These are phyloP conservation scores for Hemithea aestivaria DNA, from an alignment of 2,888 invertebrate genomes.

Conservation along the genomic window DNA sequence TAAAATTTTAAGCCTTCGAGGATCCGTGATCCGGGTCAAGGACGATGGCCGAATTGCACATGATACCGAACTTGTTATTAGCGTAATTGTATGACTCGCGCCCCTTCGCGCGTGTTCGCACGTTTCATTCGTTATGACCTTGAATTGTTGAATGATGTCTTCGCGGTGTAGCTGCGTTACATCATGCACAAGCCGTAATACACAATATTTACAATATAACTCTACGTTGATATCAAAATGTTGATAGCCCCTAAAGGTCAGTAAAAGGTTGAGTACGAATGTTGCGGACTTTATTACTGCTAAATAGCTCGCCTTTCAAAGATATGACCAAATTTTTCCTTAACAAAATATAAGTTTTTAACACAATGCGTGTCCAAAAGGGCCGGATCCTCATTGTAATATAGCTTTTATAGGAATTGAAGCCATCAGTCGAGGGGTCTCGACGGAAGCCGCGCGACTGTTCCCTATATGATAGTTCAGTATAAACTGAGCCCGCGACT, in stretches of 20 bases:
- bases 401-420: constrained; percentile 64
- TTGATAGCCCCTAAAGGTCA: constrained; percentile 9
- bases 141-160: not conserved
- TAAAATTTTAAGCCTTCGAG: constrained; percentile 28
- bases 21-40: constrained; percentile 27
- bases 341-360: no score
- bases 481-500: constrained; percentile 57
- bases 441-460: constrained; percentile 52
- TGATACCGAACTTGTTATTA: constrained; percentile 22
- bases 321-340: no score
- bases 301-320: no score
- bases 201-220: no score
- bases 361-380: no score
- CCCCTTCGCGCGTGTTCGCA: constrained; percentile 17
- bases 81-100: constrained; percentile 29
- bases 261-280: constrained; percentile 4
- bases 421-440: constrained; percentile 30
- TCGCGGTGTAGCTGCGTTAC: no score
- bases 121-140: constrained; percentile 12
- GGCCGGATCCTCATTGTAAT: constrained; percentile 34
- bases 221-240: no score
- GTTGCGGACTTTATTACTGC: not conserved
- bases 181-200: no score
- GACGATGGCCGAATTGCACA: constrained; percentile 21
- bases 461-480: constrained; percentile 60